Conservation (phyloP, 1,140 invertebrate species). For the Bombus soroeensis region DNA sequence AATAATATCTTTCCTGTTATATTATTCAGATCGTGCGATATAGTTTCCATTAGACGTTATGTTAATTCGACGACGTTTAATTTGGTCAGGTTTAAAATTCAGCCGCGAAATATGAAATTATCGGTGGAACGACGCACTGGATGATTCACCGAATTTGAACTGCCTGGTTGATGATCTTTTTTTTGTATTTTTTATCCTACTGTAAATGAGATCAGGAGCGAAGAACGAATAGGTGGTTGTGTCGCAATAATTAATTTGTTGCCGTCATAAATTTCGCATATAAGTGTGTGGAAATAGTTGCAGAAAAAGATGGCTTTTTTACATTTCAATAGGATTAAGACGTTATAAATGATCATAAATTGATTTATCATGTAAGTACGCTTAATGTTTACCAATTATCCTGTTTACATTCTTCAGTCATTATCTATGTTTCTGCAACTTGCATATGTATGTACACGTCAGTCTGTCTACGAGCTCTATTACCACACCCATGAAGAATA, state of each 20-base stretch:
- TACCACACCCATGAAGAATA: no score
- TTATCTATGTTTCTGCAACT: no score
- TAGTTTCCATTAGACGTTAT: not conserved
- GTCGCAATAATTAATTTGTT: not conserved
- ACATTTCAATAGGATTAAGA: no score
- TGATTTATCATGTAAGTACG: no score
- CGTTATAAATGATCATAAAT: no score
- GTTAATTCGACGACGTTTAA: not conserved
- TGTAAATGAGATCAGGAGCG: not conserved
- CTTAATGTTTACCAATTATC: no score
- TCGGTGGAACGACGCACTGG: not conserved
- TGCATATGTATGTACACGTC: no score
- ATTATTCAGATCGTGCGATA: not conserved
- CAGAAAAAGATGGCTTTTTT: no score
- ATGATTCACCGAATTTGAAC: not conserved
- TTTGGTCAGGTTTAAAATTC: not conserved
- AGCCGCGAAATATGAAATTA: not conserved
- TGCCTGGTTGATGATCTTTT: not conserved
- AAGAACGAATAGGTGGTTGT: not conserved
- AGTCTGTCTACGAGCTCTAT: no score
- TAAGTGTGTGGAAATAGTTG: not conserved
- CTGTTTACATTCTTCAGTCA: no score
- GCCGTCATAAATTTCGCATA: not conserved
- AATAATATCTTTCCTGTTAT: not conserved
- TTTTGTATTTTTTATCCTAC: not conserved